Evolutionary conservation across 2,113 vertebrate species (phyloP).

Genomic region (Ptilorrhoa leucosticta): DNA sequence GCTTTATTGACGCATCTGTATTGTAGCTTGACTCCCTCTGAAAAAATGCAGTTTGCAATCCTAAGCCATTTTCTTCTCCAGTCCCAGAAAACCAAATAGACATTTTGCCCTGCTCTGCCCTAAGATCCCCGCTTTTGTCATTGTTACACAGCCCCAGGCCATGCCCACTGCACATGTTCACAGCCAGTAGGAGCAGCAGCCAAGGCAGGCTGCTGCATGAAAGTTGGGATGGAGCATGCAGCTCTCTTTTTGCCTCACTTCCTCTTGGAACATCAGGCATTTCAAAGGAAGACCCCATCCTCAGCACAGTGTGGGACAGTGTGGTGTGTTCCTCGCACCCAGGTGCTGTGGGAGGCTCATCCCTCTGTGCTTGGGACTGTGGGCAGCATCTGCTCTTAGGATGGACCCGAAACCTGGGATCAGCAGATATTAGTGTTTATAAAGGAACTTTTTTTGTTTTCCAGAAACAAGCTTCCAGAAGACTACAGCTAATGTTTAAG

Average conservation of each 20-base stretch:
- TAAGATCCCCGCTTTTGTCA: neutral
- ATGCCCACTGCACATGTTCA: accelerated
- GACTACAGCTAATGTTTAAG: neutral
- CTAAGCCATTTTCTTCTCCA: neutral
- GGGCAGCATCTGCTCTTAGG: too few relatives aligned
- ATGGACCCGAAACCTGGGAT: neutral
- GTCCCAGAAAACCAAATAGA: neutral
- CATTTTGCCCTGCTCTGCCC: neutral
- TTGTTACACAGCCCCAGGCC: neutral
- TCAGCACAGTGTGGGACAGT: accelerated
- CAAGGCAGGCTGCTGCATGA: accelerated
- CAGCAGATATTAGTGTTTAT: neutral
- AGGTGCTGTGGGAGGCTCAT: accelerated
- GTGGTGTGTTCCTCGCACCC: accelerated
- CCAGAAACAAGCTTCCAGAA: neutral
- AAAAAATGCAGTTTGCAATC: neutral
- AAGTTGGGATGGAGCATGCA: accelerated
- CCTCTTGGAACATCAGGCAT: neutral
- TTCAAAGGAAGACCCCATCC: neutral
- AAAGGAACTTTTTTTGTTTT: neutral
- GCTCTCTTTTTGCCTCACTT: neutral
- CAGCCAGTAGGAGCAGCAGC: accelerated
- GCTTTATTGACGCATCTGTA: neutral
- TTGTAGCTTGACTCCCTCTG: neutral
- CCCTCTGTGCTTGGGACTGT: neutral